Evolutionary conservation across 2,888 invertebrate genomes (phyloP).

Genomic region (Lissocephala sabroskyi): DNA sequence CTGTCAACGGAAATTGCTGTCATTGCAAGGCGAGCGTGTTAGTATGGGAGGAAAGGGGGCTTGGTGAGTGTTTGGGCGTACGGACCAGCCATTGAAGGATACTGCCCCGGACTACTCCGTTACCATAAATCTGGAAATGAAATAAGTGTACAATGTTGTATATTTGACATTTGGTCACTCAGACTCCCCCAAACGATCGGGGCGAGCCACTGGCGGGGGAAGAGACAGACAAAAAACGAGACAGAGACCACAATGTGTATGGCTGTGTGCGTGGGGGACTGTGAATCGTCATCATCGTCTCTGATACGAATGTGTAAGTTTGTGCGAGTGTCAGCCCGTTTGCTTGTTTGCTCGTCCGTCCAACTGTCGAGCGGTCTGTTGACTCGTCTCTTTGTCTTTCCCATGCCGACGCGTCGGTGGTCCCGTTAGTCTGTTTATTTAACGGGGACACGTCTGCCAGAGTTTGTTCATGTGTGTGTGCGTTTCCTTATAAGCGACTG

Average conservation of each 20-base stretch:
- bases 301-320: not conserved
- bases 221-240: too few species aligned
- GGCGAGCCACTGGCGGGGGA: too few species aligned
- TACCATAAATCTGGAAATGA: slow-evolving; percentile 55
- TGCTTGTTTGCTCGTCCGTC: slow-evolving; percentile 8
- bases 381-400: slow-evolving; percentile 17
- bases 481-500: slow-evolving; percentile 16
- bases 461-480: not conserved
- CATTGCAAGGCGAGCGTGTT: slow-evolving; percentile 23
- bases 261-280: not conserved
- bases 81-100: too few species aligned
- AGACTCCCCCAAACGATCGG: too few species aligned
- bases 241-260: slow-evolving; percentile 25
- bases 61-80: not conserved
- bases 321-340: not conserved
- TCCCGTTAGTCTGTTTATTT: too few species aligned
- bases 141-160: slow-evolving; percentile 55
- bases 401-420: too few species aligned
- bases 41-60: slow-evolving; percentile 7
- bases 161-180: slow-evolving; percentile 64
- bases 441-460: slow-evolving; percentile 8
- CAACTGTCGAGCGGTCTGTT: slow-evolving; percentile 10
- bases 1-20: slow-evolving; percentile 54
- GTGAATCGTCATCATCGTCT: not conserved
- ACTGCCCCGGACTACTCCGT: not conserved